Base-by-base conservation (phyloP, 2,113 vertebrate species). In the Xyrauchen texanus region DNA sequence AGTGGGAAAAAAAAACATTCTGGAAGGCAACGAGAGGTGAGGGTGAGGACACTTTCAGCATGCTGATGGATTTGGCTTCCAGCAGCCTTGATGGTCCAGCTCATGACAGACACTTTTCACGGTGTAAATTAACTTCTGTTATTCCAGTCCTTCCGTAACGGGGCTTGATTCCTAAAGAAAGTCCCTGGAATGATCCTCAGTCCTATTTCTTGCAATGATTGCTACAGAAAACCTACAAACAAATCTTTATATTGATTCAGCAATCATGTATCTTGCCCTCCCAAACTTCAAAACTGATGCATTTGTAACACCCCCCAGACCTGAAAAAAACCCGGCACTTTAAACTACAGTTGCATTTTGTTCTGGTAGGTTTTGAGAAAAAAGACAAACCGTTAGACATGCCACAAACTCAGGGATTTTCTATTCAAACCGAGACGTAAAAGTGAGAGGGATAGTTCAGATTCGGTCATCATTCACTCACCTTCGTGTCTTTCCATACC, bases 91-190 rank as follows among this genome's bases (percentile, higher is more conserved):
- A 53, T 10, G 12, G 11, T n/a, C 42, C 5, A 6, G n/a, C 11
- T 13, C 12, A 65, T 46, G 7, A 66, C 6, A 8, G n/a, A 45
- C 11, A 2, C 4, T 66, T 46, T 66, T 5, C 44, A 66, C 64
- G 8, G 4, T n/a, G n/a, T 47, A 7, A 15, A 21, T 16, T 68
- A n/a, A 52, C 47, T 34, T 6, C 47, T 52, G 67, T 53, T 52
- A 8, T 68, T 58, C 55, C 7, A 63, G 3, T 42, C 45, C 15
- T 51, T 12, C 6, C 47, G 13, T n/a, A 60, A 3, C 21, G 69
- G 21, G 66, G 47, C 65, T 60, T 7, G 47, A 71, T n/a, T 46
- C 47, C 60, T 63, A 68, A 15, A 69, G 44, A 11, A 63, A 65
- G 34, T 55, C 77, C 77, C 60, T 63, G 49, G 2, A 55, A 4